These are phyloP conservation scores for Geotrupes spiniger DNA, from an alignment of 2,888 invertebrate species.

Conservation along the genomic window DNA sequence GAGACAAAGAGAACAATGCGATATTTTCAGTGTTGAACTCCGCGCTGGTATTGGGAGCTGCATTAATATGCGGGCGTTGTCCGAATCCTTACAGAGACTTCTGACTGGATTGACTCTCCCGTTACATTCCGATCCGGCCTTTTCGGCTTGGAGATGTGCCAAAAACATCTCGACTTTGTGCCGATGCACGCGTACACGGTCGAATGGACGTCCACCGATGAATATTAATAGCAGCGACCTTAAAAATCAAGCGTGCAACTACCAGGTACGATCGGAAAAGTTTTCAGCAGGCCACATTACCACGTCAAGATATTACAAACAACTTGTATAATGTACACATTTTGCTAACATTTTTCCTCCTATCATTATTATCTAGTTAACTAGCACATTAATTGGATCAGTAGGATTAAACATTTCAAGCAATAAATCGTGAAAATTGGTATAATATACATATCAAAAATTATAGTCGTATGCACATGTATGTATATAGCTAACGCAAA, in stretches of 20 bases:
- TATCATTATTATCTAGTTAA: too few species aligned
- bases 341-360: too few species aligned
- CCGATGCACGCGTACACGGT: not conserved
- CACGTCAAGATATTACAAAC: too few species aligned
- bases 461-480: too few species aligned
- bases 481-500: not conserved
- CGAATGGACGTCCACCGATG: not conserved
- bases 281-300: too few species aligned
- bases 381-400: too few species aligned
- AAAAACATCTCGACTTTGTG: constrained; percentile 31
- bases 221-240: constrained; percentile 1
- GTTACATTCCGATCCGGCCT: constrained; percentile 35
- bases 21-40: constrained; percentile 19
- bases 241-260: too few species aligned
- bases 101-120: constrained; percentile 32
- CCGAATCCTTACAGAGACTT: constrained; percentile 34
- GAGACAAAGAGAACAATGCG: constrained; percentile 17
- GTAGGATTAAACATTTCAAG: too few species aligned
- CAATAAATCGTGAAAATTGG: too few species aligned
- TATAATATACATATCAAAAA: too few species aligned
- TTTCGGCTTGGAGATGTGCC: constrained; percentile 37
- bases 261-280: too few species aligned
- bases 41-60: constrained; percentile 32
- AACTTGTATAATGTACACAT: too few species aligned
- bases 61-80: constrained; percentile 34